Conservation (phyloP, 2,113 vertebrate species). For the Bufo gargarizans region DNA sequence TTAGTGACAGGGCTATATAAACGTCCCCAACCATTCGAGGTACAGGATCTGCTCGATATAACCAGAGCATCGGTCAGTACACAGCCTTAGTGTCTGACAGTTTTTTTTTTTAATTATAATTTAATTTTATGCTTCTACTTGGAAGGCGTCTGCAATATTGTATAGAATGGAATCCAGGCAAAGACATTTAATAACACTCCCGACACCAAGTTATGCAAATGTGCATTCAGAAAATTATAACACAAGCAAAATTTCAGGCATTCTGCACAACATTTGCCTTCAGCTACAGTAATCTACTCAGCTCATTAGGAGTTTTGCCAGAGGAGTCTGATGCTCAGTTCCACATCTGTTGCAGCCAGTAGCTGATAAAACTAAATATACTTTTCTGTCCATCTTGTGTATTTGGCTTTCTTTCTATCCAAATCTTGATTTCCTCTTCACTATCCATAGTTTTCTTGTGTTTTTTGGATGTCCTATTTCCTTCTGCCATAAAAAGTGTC, state of each 20-base stretch:
- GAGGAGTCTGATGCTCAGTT: conserved; percentile 45
- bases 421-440: background rate
- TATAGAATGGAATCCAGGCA: conserved; percentile 18
- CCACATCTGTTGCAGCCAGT: conserved; percentile 48
- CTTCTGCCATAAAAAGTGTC: background rate
- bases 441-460: background rate
- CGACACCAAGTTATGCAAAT: conserved; percentile 53
- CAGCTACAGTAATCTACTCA: conserved; percentile 46
- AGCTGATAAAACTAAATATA: conserved; percentile 40
- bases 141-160: conserved; percentile 27
- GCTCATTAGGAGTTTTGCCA: conserved; percentile 54
- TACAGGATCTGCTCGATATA: background rate
- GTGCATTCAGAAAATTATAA: conserved; percentile 44
- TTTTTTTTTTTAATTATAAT: conserved; percentile 36
- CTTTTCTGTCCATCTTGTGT: conserved; percentile 28
- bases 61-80: background rate
- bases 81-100: conserved; percentile 15
- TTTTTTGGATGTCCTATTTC: background rate
- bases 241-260: conserved; percentile 52
- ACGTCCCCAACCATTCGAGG: background rate
- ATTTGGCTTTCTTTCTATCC: conserved; percentile 17
- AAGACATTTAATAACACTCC: conserved; percentile 50
- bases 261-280: conserved; percentile 50
- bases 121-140: conserved; percentile 22
- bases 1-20: background rate